Conservation (phyloP, 1,140 invertebrate genomes). For the Nylanderia fulva region DNA sequence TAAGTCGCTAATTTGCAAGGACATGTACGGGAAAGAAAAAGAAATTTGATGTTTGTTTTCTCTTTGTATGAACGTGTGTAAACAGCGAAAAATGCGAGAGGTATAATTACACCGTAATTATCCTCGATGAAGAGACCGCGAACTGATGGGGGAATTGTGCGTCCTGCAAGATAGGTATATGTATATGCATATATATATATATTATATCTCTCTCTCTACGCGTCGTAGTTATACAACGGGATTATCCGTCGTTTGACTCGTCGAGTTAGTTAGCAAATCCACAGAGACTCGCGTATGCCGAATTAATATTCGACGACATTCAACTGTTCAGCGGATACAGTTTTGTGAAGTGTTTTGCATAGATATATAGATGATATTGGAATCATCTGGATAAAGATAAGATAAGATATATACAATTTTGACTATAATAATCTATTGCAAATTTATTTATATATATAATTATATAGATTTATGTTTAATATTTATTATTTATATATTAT, state of each 20-base stretch:
- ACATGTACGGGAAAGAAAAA: not conserved
- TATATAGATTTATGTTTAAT: too few species aligned
- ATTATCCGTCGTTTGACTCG: constrained; percentile 42
- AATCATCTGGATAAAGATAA: too few species aligned
- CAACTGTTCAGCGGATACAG: not conserved
- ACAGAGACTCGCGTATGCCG: constrained; percentile 24
- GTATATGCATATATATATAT: too few species aligned
- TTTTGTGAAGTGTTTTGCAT: too few species aligned
- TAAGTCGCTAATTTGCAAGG: not conserved
- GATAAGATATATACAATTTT: too few species aligned
- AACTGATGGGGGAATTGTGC: constrained; percentile 21
- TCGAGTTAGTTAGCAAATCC: constrained; percentile 30
- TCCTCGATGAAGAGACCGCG: constrained; percentile 15
- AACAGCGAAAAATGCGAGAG: constrained; percentile 1
- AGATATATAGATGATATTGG: too few species aligned
- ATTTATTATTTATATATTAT: too few species aligned
- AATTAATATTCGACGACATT: constrained; percentile 28
- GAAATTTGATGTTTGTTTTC: constrained; percentile 31
- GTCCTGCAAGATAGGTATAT: constrained; percentile 4
- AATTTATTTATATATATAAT: too few species aligned
- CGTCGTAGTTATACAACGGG: constrained; percentile 35
- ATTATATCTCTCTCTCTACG: too few species aligned
- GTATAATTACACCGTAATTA: constrained; percentile 12
- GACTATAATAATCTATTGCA: too few species aligned
- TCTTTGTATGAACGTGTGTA: constrained; percentile 1